Base-by-base conservation (phyloP, 2,113 vertebrate genomes). In the Salvelinus alpinus region DNA sequence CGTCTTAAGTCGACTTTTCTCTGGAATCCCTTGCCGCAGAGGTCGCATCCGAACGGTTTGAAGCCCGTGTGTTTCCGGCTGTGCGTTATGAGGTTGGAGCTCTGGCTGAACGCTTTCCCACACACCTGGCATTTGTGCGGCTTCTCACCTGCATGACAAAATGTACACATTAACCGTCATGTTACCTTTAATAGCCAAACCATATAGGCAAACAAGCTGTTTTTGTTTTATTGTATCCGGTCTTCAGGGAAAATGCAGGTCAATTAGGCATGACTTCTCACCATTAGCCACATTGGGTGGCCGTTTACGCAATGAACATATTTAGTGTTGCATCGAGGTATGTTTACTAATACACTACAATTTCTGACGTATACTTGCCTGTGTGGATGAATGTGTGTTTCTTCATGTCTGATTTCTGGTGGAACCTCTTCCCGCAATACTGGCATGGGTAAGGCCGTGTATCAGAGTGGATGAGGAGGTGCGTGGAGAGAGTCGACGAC, bases 361-460 rank as follows among this genome's bases (percentile, higher is more conserved):
- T 54, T 54, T 20, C 4, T 71, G 12, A 31, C 5, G 22, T 67
- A 0, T 54, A 31, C 84, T 84, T 70, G 93, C 98, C 98, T 86
- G 98, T 99, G 91, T 99, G 98, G 85, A 99, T 99, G 84, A 99
- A 99, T 12, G 98, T 99, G 92, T 99, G 98, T 62, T 99, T 99
- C 91, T 99, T 99, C 98, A 99, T 99, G 88, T 99, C 98, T 3
- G 98, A 99, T 88, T 99, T 99, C 94, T 99, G 98, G 82, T 99
- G 98, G 86, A 99, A 99, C 79, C 98, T 93, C 87, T 99, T 99
- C 75, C 98, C 98, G 73, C 98, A 99, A 92, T 95, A 99, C 93
- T 99, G 97, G 80, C 98, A 99, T 0, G 98, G 97, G 73, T 99
- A 99, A 5, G 98, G 98, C 64, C 98, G 90, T 1, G 98, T 99